Conservation (phyloP, 2,888 invertebrate genomes). For the Crioceris asparagi region DNA sequence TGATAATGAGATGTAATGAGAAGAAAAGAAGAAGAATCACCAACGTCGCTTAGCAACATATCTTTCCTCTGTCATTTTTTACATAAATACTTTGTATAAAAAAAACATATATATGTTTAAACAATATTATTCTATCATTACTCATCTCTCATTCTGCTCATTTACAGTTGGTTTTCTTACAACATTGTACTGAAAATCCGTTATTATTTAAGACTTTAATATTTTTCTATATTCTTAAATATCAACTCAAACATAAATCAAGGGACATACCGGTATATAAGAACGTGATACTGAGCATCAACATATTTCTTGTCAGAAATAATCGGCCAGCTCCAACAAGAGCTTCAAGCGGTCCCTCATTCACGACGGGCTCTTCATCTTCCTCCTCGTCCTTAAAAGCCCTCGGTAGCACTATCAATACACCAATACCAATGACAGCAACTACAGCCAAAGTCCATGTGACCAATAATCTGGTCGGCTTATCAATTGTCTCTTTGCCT, state of each 20-base stretch:
- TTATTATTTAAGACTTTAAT: too few species aligned
- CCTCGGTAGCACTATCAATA: conserved; percentile 53
- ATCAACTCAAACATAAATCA: not conserved
- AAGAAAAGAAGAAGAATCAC: too few species aligned
- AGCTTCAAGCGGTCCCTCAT: conserved; percentile 53
- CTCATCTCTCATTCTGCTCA: too few species aligned
- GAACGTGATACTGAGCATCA: conserved; percentile 74
- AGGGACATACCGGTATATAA: conserved; percentile 72
- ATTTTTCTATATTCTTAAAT: too few species aligned
- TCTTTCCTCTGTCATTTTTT: too few species aligned
- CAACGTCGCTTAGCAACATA: too few species aligned
- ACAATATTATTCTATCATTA: too few species aligned
- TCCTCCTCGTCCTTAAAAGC: conserved; percentile 37
- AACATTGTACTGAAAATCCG: too few species aligned
- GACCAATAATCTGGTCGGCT: conserved; percentile 61
- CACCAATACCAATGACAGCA: conserved; percentile 59
- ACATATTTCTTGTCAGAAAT: conserved; percentile 74
- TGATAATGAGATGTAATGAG: too few species aligned
- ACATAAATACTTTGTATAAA: too few species aligned
- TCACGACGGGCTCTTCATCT: conserved; percentile 33
- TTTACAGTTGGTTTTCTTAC: too few species aligned
- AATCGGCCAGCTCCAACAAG: conserved; percentile 64
- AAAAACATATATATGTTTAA: too few species aligned
- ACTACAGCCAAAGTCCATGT: conserved; percentile 70
- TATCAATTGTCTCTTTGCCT: conserved; percentile 63